These are phyloP conservation scores for Acipenser transmontanus DNA, from an alignment of 2,797 vertebrate species.

Conservation along the genomic window DNA sequence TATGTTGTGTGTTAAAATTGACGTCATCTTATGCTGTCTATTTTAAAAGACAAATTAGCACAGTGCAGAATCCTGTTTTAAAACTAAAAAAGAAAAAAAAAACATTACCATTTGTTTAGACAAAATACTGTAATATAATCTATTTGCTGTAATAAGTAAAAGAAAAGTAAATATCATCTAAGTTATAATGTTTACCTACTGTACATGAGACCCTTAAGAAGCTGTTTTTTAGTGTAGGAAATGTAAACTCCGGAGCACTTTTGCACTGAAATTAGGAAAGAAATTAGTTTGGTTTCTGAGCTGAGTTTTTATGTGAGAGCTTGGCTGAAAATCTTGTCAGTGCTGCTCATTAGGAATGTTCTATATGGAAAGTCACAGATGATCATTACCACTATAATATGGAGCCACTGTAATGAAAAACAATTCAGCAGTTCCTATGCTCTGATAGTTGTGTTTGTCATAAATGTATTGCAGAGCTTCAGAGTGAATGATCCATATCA, in stretches of 20 bases:
- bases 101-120: no score
- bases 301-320: background rate
- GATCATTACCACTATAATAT: conserved; percentile 73
- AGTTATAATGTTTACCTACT: no score
- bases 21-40: no score
- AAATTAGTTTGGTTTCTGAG: background rate
- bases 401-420: conserved; percentile 80
- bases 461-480: conserved; percentile 65
- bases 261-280: background rate
- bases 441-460: conserved; percentile 62
- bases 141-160: no score
- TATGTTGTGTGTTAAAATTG: no score
- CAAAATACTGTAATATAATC: no score
- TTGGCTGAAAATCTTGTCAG: background rate
- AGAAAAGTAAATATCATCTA: no score
- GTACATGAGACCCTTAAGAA: background rate
- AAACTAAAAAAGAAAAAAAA: no score
- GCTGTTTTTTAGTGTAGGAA: background rate
- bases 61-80: no score
- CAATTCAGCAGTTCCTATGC: conserved; percentile 60
- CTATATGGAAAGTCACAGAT: conserved; percentile 56
- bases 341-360: conserved; percentile 47
- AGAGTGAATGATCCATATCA: conserved; percentile 71
- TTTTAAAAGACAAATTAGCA: no score
- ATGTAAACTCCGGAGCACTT: background rate